These are phyloP conservation scores for Sparidentex hasta DNA, from an alignment of 2,797 vertebrate genomes.

Conservation along the genomic window DNA sequence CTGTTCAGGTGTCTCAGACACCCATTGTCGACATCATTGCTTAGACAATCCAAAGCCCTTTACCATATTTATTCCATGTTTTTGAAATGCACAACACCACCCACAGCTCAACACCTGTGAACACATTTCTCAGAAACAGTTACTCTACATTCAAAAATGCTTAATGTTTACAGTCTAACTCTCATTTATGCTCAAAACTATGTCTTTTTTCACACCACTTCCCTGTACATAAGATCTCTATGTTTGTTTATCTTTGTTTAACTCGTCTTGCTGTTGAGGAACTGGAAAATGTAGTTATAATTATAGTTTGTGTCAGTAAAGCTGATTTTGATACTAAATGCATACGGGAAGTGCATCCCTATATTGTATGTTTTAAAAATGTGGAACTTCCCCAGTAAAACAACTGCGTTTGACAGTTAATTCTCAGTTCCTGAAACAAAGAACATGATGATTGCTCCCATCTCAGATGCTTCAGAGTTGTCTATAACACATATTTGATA, in stretches of 20 bases:
- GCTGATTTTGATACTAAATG: background rate
- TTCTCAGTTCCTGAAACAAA: conserved; percentile 42
- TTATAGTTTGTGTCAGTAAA: background rate
- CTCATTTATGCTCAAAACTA: background rate
- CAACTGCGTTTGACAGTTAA: conserved; percentile 5
- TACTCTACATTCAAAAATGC: background rate
- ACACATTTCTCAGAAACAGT: background rate
- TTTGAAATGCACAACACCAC: background rate
- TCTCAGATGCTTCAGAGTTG: conserved; percentile 59
- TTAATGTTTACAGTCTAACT: background rate
- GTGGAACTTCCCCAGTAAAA: background rate
- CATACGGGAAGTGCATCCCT: background rate
- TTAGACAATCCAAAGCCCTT: background rate
- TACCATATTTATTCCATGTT: background rate
- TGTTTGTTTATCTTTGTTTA: background rate
- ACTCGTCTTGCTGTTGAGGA: background rate
- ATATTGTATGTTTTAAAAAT: background rate
- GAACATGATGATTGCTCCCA: conserved; percentile 37
- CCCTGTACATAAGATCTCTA: background rate
- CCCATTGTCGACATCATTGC: background rate
- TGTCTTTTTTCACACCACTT: background rate
- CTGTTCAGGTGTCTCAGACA: background rate
- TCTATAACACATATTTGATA: conserved; percentile 78
- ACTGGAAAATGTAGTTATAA: background rate
- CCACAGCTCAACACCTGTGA: background rate